Conservation (phyloP, 2,113 vertebrate genomes). For the Neotoma lepida region DNA sequence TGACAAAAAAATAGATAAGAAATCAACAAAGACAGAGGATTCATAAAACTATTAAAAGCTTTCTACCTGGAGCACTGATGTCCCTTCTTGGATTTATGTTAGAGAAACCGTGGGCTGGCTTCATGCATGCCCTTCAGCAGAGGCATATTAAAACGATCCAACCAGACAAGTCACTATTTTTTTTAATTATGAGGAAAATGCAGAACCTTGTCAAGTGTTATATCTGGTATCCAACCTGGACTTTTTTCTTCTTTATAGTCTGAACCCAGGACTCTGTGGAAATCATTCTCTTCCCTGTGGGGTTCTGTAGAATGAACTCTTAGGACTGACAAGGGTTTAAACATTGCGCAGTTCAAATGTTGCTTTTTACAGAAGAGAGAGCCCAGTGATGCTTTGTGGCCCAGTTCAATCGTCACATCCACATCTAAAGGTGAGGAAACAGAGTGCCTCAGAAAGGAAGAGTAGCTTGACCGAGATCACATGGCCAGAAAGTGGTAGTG, state of each 20-base stretch:
- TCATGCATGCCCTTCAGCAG: neutral
- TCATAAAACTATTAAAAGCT: neutral
- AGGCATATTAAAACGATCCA: slow-evolving; percentile 7
- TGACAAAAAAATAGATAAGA: neutral
- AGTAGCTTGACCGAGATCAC: neutral
- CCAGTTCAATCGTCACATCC: slow-evolving; percentile 5
- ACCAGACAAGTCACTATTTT: neutral
- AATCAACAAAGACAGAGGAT: neutral
- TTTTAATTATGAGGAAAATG: slow-evolving; percentile 39
- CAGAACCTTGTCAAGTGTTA: slow-evolving; percentile 14
- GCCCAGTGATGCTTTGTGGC: neutral
- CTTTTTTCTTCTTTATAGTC: slow-evolving; percentile 44
- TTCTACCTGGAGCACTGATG: neutral
- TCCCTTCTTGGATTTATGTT: neutral
- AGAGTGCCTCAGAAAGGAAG: neutral
- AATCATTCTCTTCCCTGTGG: slow-evolving; percentile 53
- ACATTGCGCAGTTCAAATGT: slow-evolving; percentile 42
- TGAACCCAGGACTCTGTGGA: slow-evolving; percentile 34
- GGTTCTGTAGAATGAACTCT: slow-evolving; percentile 35
- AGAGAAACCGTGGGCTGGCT: slow-evolving; percentile 6
- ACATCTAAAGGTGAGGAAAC: slow-evolving; percentile 20
- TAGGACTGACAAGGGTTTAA: slow-evolving; percentile 17
- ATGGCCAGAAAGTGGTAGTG: neutral
- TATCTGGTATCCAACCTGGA: neutral
- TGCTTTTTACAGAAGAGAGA: slow-evolving; percentile 48